Evolutionary conservation across 2,113 vertebrate genomes (phyloP).

Genomic region (Mungos mungo): DNA sequence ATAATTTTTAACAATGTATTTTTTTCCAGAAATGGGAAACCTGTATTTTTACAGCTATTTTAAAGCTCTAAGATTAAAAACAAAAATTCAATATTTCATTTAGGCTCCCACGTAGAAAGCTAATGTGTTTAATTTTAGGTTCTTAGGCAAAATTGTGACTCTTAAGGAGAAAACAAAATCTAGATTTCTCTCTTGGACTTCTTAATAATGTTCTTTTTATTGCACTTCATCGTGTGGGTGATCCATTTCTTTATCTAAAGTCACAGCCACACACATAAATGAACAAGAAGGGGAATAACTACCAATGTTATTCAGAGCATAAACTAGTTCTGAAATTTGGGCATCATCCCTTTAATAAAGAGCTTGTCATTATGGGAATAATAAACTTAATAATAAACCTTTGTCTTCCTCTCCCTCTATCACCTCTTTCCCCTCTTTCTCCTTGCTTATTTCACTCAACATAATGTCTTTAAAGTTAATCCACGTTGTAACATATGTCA

Average conservation of each 20-base stretch:
- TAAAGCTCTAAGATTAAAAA: background rate
- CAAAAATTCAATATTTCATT: background rate
- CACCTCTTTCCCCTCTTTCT: background rate
- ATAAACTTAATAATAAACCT: background rate
- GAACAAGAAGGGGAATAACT: background rate
- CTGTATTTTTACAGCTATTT: background rate
- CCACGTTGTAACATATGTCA: background rate
- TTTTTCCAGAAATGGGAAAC: background rate
- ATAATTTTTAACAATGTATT: constrained; percentile 11
- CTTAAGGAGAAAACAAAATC: background rate
- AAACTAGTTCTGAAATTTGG: background rate
- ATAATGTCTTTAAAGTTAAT: background rate
- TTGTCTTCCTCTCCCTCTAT: background rate
- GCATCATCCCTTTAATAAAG: background rate
- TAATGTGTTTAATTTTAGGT: background rate
- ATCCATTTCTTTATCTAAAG: background rate
- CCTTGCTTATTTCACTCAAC: background rate
- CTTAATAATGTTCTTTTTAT: background rate
- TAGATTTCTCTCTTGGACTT: background rate
- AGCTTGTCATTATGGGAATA: background rate
- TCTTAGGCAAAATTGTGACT: background rate
- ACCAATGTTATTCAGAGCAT: background rate
- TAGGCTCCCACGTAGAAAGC: background rate
- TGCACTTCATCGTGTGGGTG: background rate
- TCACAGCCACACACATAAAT: background rate